phyloP scores from a whole-genome alignment of 2,888 invertebrate genomes.

The Dryadula phaetusa region DNA sequence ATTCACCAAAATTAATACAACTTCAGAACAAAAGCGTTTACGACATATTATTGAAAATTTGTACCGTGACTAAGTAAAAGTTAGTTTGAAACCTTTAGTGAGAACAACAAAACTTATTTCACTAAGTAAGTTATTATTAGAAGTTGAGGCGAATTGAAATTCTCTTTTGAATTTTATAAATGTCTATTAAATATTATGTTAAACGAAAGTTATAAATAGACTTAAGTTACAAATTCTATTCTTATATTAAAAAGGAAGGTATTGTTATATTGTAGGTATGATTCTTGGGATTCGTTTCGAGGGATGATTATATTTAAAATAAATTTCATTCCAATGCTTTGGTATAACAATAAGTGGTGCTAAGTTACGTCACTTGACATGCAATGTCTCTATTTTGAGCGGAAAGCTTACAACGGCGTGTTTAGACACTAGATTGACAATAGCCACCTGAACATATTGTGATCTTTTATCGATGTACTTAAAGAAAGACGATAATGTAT shows the following conservation, averaged over 20 bases:
- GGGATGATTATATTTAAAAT: no score
- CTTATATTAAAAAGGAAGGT: neutral
- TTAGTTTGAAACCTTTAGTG: slow-evolving; percentile 5
- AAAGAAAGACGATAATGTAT: no score
- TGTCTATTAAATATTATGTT: neutral
- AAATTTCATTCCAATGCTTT: no score
- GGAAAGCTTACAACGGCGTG: neutral
- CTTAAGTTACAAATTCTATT: no score
- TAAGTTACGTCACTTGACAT: neutral
- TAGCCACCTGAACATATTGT: no score
- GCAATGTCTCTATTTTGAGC: neutral
- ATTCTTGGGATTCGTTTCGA: no score
- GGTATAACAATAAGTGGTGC: no score
- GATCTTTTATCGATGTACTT: no score
- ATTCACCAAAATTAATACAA: neutral
- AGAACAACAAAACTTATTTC: neutral
- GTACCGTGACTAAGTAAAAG: neutral
- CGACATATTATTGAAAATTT: slow-evolving; percentile 11
- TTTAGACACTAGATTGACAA: neutral
- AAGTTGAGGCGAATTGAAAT: slow-evolving; percentile 7
- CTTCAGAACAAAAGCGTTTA: slow-evolving; percentile 1
- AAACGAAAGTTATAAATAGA: neutral
- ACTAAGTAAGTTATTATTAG: slow-evolving; percentile 18
- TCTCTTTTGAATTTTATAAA: neutral
- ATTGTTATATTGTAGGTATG: no score